Base-by-base conservation (phyloP, 2,888 invertebrate species). In the Dicyrtoma fusca region DNA sequence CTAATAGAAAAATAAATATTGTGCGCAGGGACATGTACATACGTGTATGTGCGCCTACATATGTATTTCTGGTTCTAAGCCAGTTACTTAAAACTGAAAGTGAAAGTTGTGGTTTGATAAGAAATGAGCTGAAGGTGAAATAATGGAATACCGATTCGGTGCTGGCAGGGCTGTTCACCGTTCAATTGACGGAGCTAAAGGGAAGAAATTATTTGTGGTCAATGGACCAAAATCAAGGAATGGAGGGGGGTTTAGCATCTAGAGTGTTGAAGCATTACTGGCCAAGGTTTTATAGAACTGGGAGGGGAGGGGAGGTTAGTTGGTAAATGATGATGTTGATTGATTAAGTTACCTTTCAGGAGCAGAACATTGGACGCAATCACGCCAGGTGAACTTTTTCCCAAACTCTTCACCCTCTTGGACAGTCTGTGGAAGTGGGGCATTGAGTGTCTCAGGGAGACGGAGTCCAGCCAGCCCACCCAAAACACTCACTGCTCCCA, bases 361-460 rank as follows among this genome's bases (percentile, higher is more conserved):
- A 62, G 66, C 74, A 65, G 70, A 70, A 82, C 93, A 93, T 70
- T 87, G 86, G 74, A 89, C 85, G 81, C 92, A 94, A 82, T 93
- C 92, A 44, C 88, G 86, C 76, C 89, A 87, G 0, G 88, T 88
- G 89, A 92, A 94, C 81, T 92, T 87, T 83, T 91, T 92, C 44
- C 93, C 94, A 82, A 94, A 93, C 81, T 90, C 88, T 83, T 94
- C 94, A 1, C 94, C 94, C 83, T 95, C 94, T 82, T 92, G 8
- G 93, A 87, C 92, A 8, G 93, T 87, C 0, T 94, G 92, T 0
- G 94, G 94, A 76, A 95, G 83, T 2, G 90, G 88, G 81, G 91
- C 88, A 82, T 94, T 91, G 44, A 94, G 84, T 0, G 94, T 95
- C 85, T 95, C 94, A 0, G 94, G 94, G 75, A 95, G 83, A 21